Base-by-base conservation (phyloP, 2,888 invertebrate genomes). In the Nomada fabriciana region DNA sequence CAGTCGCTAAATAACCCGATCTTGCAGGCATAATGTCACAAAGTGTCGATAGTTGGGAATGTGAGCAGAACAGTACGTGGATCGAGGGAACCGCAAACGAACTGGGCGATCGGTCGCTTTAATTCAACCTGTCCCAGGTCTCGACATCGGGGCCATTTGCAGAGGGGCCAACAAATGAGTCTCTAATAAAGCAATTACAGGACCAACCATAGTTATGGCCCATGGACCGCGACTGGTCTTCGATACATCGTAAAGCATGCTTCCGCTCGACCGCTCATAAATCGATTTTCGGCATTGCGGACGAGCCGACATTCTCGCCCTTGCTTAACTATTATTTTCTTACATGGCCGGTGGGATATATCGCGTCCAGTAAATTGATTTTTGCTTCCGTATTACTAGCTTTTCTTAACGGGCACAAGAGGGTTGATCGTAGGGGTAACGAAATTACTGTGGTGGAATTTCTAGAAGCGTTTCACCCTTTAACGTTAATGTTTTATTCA, bases 181-280 rank as follows among this genome's bases (percentile, higher is more conserved):
- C 86, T 86, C 88, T 90, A 89, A 89, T 90, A 88, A 90, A 90
- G 88, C 90, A 90, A 90, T 91, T 89, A 88, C 81, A 80, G 76
- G 85, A 80, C 73, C 82, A 71, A 87, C 67, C 72, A 71, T 84
- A 89, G 84, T 89, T 89, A 86, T 83, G 75, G 79, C 77, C 81
- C 60, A 61, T 53, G 80, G 55, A 77, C 61, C 70, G 67, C 65
- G 76, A 71, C 36, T 25, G 67, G 50, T 25, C 63, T 53, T 36
- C 25, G 63, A 25, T 23, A 25, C 65, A 13, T 52, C 76, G 57
- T 72, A 67, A 88, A 85, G 76, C 80, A 78, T 71, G 74, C 60
- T 81, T 86, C 84, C 74, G 71, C 55, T 25, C 7, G 43, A 42
- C 7, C 61, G 52, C 75, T 59, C 74, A 61, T 78, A 80, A 82